Evolutionary conservation across 2,797 vertebrate species (phyloP).

Genomic region (Gila robusta): DNA sequence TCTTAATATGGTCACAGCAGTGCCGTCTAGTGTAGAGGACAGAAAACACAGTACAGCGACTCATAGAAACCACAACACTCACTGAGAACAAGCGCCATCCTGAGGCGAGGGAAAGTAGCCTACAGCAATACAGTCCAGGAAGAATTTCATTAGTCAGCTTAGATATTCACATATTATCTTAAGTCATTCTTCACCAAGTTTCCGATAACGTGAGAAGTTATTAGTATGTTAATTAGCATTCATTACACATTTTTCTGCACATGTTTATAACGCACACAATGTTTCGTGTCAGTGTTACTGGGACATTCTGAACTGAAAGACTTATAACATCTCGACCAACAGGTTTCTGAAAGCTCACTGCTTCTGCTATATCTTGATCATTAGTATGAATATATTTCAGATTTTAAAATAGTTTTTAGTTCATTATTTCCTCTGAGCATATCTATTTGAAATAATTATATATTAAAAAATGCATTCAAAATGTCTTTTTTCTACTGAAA

Average conservation of each 20-base stretch:
- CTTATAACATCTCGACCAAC: background rate
- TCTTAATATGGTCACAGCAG: slow-evolving; percentile 79
- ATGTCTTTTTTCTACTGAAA: too few relatives aligned
- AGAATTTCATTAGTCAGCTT: background rate
- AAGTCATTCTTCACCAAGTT: background rate
- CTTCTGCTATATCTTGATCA: background rate
- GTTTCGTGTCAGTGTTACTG: background rate
- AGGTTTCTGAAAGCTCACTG: background rate
- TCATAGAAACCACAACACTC: background rate
- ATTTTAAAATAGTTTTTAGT: background rate
- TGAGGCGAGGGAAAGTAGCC: background rate
- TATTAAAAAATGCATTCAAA: too few relatives aligned
- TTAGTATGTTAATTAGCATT: background rate
- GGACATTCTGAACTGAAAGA: background rate
- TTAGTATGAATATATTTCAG: background rate
- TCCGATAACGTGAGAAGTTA: background rate
- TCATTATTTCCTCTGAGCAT: too few relatives aligned
- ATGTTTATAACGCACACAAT: background rate
- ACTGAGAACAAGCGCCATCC: background rate
- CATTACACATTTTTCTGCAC: background rate
- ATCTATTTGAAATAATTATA: too few relatives aligned
- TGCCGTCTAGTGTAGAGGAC: background rate
- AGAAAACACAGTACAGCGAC: background rate
- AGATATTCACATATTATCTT: background rate
- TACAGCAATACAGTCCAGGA: background rate